A percentile compares a stretch with the other conserved stretches of the same genome.
phyloP scores from a whole-genome alignment of 2,888 invertebrate genomes.

The Phasia obesa region DNA sequence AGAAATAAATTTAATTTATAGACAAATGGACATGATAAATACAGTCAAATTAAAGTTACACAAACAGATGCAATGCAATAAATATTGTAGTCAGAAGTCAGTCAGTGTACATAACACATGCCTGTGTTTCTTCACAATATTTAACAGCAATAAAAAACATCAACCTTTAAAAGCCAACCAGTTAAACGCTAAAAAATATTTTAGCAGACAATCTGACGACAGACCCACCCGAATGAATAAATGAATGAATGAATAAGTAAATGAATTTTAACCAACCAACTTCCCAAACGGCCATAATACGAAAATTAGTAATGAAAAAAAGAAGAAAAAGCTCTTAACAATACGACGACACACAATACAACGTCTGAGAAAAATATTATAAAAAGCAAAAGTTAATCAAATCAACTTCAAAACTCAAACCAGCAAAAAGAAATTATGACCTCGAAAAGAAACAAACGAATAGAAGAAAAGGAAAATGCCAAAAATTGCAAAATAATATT shows the following conservation, averaged over 20 bases:
- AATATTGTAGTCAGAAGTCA: not conserved
- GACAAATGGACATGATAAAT: not conserved
- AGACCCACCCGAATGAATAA: not conserved
- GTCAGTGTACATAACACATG: not conserved
- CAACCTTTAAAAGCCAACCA: not conserved
- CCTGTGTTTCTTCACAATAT: not conserved
- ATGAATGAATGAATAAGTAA: too few relatives aligned
- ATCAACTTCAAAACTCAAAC: not conserved
- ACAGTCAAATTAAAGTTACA: not conserved
- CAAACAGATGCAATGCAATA: not conserved
- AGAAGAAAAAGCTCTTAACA: not conserved
- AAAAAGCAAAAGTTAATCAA: conserved; percentile 54
- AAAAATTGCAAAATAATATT: conserved; percentile 47
- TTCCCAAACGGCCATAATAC: conserved; percentile 25
- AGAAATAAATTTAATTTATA: not conserved
- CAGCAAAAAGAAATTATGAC: conserved; percentile 36
- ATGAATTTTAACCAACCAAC: not conserved
- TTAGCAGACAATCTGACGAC: conserved; percentile 40
- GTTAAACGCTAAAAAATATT: not conserved
- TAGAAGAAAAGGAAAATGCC: conserved; percentile 3
- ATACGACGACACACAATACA: not conserved
- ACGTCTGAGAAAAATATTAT: not conserved
- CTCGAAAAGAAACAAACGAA: conserved; percentile 28
- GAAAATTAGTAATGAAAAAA: conserved; percentile 37
- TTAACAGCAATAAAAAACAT: not conserved